Base-by-base conservation (phyloP, 2,797 vertebrate species). In the Cuculus canorus region DNA sequence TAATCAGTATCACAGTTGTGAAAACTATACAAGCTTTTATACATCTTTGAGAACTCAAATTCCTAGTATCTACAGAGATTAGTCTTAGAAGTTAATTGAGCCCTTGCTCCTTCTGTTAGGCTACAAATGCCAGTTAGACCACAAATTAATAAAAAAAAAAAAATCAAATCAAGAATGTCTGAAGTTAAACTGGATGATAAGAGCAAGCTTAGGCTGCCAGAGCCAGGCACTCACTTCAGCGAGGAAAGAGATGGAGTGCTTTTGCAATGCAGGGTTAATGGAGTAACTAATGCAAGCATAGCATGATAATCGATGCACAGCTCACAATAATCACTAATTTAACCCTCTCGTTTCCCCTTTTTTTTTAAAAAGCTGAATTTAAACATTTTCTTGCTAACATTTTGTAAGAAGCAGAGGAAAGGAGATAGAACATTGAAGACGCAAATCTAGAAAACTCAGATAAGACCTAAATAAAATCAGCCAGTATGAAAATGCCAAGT, bases 251-350 rank as follows among this genome's bases (percentile, higher is more conserved):
- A 86, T 18, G 22, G 41, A 73, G 47, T 86, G 70, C 64, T 83
- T 90, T 95, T 76, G 59, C 93, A 90, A 70, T 16, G 63, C 86
- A 72, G 77, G 90, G 78, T 79, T 95, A 91, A 86, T 88, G 93
- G 95, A 94, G 70, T 66, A 95, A 93, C 68, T 92, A 84, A 92
- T 45, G 59, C 80, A 86, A 90, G 60, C 54, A 43, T 23, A 54
- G 76, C 86, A 57, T 57, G 88, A 78, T 76, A 86, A 85, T 39
- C 56, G 66, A 84, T 84, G 71, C 66, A 83, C 9, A 45, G 70
- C 5, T 91, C 77, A 61, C 37, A 23, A 84, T 18, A 90, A 88
- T 92, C 66, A 16, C 54, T 35, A 47, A 63, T 66, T 79, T 90
- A 89, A 79, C 73, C 52, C 64, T 68, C 1, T 1, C 13, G 45